Conservation (phyloP, 2,113 vertebrate genomes). For the Toxotes jaculatrix region DNA sequence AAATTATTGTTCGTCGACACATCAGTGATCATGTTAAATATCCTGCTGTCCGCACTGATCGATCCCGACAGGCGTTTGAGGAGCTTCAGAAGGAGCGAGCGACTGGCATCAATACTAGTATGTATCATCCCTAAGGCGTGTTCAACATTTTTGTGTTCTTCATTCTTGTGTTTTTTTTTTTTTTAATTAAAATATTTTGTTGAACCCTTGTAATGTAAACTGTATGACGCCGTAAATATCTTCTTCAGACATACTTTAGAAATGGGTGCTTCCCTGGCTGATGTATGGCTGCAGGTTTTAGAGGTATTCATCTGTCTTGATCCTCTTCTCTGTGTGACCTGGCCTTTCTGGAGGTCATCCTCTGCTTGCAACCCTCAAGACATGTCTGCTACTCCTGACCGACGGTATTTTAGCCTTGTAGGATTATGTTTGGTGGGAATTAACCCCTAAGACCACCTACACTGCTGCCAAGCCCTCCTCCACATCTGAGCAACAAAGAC, state of each 20-base stretch:
- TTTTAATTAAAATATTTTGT: background rate
- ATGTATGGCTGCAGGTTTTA: constrained; percentile 33
- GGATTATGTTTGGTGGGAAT: constrained; percentile 76
- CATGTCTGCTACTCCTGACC: constrained; percentile 58
- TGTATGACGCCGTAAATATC: background rate
- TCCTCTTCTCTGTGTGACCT: constrained; percentile 45
- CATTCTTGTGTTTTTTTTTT: background rate
- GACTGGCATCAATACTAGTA: constrained; percentile 82
- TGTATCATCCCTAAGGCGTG: constrained; percentile 58
- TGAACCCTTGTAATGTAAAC: constrained; percentile 18
- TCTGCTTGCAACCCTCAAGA: constrained; percentile 52
- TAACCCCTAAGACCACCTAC: constrained; percentile 77
- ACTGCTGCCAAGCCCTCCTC: constrained; percentile 43
- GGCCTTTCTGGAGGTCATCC: constrained; percentile 61
- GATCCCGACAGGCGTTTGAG: constrained; percentile 80
- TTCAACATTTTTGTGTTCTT: constrained; percentile 1
- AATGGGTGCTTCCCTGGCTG: constrained; percentile 9
- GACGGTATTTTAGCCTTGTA: constrained; percentile 53
- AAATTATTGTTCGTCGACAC: constrained; percentile 16
- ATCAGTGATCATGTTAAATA: constrained; percentile 79
- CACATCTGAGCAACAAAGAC: constrained; percentile 35
- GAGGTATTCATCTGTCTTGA: constrained; percentile 49
- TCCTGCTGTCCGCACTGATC: constrained; percentile 83
- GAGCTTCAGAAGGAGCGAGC: constrained; percentile 80
- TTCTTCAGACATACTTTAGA: background rate